Evolutionary conservation across 2,113 vertebrate species (phyloP).

Genomic region (Pygoscelis adeliae): DNA sequence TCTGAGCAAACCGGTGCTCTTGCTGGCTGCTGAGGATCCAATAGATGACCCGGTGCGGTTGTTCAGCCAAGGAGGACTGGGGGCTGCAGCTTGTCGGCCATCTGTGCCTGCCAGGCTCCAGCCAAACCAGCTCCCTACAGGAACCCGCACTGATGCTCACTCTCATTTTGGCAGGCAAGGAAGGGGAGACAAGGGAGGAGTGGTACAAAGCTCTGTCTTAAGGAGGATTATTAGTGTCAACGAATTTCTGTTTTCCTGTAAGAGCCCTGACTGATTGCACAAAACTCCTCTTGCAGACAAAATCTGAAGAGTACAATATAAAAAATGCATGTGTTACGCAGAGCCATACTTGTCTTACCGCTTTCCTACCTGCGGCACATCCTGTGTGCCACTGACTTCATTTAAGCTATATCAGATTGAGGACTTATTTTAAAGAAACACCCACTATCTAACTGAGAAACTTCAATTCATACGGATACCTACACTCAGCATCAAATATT

Average conservation of each 20-base stretch:
- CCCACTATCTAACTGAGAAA: background rate
- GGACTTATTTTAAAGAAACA: background rate
- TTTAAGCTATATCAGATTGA: background rate
- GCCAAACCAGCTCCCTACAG: background rate
- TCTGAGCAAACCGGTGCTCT: background rate
- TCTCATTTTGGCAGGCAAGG: constrained; percentile 45
- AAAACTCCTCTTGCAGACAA: constrained; percentile 9
- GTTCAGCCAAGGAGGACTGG: background rate
- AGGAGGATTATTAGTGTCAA: constrained; percentile 33
- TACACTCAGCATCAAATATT: background rate
- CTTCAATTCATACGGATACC: background rate
- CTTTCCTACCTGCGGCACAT: background rate
- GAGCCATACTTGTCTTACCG: background rate
- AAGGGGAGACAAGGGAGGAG: background rate
- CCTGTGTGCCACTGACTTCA: background rate
- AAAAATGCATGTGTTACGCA: background rate
- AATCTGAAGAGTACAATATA: background rate
- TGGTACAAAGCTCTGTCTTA: constrained; percentile 1
- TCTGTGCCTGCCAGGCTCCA: constrained; percentile 22
- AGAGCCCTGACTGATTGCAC: constrained; percentile 24
- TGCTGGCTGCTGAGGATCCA: background rate
- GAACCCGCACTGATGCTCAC: background rate
- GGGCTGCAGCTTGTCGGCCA: background rate
- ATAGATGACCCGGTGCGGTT: background rate
- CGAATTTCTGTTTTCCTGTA: constrained; percentile 43